phyloP scores from a whole-genome alignment of 2,113 vertebrate genomes.

The Lichenostomus cassidix region DNA sequence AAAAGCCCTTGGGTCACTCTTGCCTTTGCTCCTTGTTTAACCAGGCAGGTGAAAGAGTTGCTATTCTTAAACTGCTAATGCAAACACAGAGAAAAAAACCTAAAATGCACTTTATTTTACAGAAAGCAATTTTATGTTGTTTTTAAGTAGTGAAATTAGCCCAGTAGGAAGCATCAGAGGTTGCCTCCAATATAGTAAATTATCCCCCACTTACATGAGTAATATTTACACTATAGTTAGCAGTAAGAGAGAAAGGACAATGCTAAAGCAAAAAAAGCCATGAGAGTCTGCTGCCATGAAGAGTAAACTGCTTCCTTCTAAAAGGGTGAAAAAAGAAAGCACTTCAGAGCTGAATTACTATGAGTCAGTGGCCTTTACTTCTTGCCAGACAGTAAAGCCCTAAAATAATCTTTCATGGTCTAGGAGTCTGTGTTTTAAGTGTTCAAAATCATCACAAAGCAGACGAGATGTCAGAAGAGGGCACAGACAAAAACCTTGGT shows the following conservation, averaged over 20 bases:
- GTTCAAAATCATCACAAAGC: neutral
- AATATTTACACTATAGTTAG: neutral
- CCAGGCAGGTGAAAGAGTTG: neutral
- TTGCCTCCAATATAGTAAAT: neutral
- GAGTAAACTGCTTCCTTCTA: neutral
- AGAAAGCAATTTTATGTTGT: neutral
- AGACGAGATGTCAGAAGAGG: neutral
- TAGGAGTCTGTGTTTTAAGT: neutral
- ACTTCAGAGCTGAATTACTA: neutral
- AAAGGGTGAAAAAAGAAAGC: neutral
- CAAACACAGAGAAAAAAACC: neutral
- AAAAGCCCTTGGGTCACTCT: neutral
- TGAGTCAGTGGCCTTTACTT: neutral
- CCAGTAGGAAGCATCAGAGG: neutral
- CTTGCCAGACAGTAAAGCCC: neutral
- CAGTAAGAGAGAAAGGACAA: neutral
- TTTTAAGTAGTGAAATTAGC: neutral
- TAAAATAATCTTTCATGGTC: neutral
- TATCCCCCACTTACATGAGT: neutral
- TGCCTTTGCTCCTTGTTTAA: neutral
- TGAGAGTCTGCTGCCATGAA: neutral
- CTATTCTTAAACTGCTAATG: neutral
- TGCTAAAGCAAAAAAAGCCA: neutral
- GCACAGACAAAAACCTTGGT: neutral
- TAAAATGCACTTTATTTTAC: neutral